These are phyloP conservation scores for Poecilia picta DNA, from an alignment of 2,797 vertebrate genomes.

Conservation along the genomic window DNA sequence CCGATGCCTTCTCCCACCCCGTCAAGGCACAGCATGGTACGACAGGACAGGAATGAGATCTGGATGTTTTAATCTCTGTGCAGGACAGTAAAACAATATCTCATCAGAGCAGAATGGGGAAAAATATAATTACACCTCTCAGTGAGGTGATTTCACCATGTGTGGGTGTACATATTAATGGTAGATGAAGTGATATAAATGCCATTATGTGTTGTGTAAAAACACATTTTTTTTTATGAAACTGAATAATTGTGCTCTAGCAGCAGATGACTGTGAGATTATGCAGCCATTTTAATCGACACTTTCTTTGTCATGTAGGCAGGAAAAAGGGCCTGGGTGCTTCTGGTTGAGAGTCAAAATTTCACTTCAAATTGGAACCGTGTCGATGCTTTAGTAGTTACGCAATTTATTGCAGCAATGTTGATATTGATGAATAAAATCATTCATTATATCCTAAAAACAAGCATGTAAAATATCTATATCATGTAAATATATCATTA, in stretches of 20 bases:
- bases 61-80: neutral
- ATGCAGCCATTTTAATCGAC: neutral
- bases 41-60: neutral
- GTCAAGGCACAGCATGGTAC: slow-evolving; percentile 86
- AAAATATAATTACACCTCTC: neutral
- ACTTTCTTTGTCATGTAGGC: neutral
- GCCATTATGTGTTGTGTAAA: neutral
- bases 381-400: neutral
- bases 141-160: neutral
- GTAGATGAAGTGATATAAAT: neutral
- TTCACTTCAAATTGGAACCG: neutral
- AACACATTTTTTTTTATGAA: neutral
- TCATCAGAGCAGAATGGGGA: neutral
- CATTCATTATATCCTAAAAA: neutral
- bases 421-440: neutral
- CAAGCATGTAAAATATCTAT: neutral
- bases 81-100: slow-evolving; percentile 9
- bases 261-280: neutral
- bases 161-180: neutral
- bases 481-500: too few relatives aligned
- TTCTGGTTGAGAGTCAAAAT: neutral
- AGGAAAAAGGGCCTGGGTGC: too few relatives aligned
- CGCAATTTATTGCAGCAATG: neutral
- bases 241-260: neutral
- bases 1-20: slow-evolving; percentile 90